A percentile compares a stretch with the other conserved stretches of the same genome.
These are phyloP conservation scores for Leptodactylus fuscus DNA, from an alignment of 2,113 vertebrate genomes.

Conservation along the genomic window DNA sequence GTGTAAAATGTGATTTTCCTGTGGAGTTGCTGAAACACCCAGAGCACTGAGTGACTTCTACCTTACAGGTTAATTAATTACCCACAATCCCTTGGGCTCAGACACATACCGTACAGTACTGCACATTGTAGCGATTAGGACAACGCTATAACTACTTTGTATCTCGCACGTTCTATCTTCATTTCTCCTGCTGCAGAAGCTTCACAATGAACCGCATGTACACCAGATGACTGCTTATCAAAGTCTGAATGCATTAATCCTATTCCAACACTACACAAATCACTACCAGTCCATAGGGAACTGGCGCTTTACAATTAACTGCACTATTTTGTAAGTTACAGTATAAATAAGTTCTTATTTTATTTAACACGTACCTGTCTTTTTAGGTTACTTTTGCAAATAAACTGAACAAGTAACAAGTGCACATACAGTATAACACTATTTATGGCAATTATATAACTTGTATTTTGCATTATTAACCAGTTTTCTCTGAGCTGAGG, in stretches of 20 bases:
- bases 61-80: constrained; percentile 6
- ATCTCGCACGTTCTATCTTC: neutral
- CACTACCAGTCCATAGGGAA: constrained; percentile 63
- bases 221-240: constrained; percentile 65
- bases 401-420: too few relatives aligned
- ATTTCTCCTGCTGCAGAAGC: neutral
- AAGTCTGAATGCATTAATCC: constrained; percentile 70
- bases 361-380: neutral
- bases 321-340: constrained; percentile 64
- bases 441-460: too few relatives aligned
- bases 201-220: constrained; percentile 44
- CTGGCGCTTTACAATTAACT: constrained; percentile 67
- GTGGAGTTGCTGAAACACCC: neutral
- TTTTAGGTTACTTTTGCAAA: too few relatives aligned
- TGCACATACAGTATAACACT: too few relatives aligned
- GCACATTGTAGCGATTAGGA: neutral
- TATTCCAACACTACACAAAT: constrained; percentile 66
- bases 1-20: neutral
- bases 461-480: too few relatives aligned
- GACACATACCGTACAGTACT: neutral
- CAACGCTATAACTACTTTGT: neutral
- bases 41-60: neutral
- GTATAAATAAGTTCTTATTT: constrained; percentile 67
- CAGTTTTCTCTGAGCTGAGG: too few relatives aligned
- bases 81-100: neutral